Conservation (phyloP, 1,140 invertebrate genomes). For the Holcopasites calliopsidis region DNA sequence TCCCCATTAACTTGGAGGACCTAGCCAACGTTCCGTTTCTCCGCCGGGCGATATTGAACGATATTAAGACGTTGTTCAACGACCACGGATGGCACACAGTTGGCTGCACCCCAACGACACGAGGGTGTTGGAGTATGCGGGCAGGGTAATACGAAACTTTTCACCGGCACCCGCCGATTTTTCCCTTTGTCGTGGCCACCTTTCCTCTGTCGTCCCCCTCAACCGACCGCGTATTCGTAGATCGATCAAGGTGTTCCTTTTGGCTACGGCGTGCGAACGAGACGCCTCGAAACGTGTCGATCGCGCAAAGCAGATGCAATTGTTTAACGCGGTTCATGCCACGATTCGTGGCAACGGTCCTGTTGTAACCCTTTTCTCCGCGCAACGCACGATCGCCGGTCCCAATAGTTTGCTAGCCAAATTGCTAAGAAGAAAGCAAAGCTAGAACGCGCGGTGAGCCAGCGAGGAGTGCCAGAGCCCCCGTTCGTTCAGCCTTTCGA, state of each 20-base stretch:
- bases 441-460: conserved; percentile 10
- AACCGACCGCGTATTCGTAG: too few relatives aligned
- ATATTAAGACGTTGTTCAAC: not conserved
- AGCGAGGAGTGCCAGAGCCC: conserved; percentile 48
- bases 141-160: conserved; percentile 37
- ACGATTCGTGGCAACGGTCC: not conserved
- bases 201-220: not conserved
- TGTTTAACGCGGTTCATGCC: too few relatives aligned
- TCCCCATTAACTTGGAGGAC: not conserved
- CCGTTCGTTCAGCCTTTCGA: conserved; percentile 65
- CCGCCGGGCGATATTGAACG: not conserved
- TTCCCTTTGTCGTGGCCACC: not conserved
- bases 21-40: not conserved
- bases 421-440: conserved; percentile 45
- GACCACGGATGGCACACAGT: not conserved
- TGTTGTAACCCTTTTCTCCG: too few relatives aligned
- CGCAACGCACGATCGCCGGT: conserved; percentile 33
- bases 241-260: not conserved
- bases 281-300: conserved; percentile 40
- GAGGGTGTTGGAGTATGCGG: conserved; percentile 33
- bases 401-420: conserved; percentile 59
- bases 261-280: not conserved
- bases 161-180: conserved; percentile 1
- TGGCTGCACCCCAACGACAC: not conserved
- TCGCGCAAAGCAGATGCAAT: conserved; percentile 48